A percentile compares a stretch with the other conserved stretches of the same genome.
These are phyloP conservation scores for Conops quadrifasciatus DNA, from an alignment of 2,888 invertebrate species.

Conservation along the genomic window DNA sequence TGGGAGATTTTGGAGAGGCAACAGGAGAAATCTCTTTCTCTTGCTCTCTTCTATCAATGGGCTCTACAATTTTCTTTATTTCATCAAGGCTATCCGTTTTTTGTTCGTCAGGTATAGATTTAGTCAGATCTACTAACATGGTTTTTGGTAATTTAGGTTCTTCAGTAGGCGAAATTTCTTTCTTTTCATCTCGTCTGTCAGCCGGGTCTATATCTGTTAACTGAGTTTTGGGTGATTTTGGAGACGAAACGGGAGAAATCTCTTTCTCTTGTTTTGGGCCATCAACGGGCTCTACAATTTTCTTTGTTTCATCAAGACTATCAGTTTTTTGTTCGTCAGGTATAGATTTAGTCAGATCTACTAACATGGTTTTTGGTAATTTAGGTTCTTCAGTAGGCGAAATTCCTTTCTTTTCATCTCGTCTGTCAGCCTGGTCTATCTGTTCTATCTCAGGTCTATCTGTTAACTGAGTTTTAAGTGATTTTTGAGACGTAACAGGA, in stretches of 20 bases:
- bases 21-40: too few species aligned
- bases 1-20: too few species aligned
- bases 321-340: not conserved
- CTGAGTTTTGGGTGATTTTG: too few species aligned
- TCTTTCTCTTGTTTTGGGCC: too few species aligned
- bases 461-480: too few species aligned
- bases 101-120: not conserved
- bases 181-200: not conserved
- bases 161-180: not conserved
- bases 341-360: not conserved
- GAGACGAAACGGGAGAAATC: too few species aligned
- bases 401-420: not conserved
- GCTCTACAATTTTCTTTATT: not conserved
- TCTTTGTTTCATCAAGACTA: not conserved
- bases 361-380: not conserved
- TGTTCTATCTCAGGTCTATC: too few species aligned
- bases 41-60: too few species aligned
- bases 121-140: not conserved
- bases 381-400: not conserved
- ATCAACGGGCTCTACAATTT: too few species aligned
- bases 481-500: too few species aligned
- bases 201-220: too few species aligned
- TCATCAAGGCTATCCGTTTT: too few species aligned
- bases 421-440: not conserved
- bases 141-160: not conserved